phyloP scores from a whole-genome alignment of 2,888 invertebrate genomes.

The Trachelus stipa region DNA sequence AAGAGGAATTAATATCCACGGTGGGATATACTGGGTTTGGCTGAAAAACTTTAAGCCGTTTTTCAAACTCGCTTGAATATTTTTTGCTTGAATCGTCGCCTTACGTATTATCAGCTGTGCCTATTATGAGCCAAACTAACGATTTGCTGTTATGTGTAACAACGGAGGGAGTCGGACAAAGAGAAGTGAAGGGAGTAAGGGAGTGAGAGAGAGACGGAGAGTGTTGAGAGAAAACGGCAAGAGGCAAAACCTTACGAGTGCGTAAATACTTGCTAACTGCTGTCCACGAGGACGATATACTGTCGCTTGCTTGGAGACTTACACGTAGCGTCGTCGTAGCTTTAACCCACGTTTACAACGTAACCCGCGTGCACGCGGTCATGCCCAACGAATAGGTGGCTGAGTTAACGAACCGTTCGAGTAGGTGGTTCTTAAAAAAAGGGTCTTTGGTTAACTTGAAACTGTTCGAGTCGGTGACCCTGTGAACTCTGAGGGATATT shows the following conservation, averaged over 20 bases:
- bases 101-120: background rate
- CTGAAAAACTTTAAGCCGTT: background rate
- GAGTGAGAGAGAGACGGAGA: background rate
- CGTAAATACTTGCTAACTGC: background rate
- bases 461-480: background rate
- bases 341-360: background rate
- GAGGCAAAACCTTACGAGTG: background rate
- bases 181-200: background rate
- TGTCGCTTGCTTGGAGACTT: background rate
- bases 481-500: background rate
- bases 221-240: background rate
- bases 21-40: background rate
- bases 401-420: background rate
- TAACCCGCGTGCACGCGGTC: background rate
- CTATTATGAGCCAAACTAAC: background rate
- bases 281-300: background rate
- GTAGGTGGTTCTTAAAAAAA: background rate
- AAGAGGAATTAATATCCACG: background rate
- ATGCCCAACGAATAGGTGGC: background rate
- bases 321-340: background rate
- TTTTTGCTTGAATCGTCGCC: background rate
- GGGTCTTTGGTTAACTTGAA: background rate
- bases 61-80: background rate
- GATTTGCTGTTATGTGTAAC: background rate
- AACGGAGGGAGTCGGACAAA: background rate